Percentiles rank a stretch among this genome's conserved stretches.
phyloP scores from a whole-genome alignment of 2,888 invertebrate genomes.

The Hypolimnas misippus region DNA sequence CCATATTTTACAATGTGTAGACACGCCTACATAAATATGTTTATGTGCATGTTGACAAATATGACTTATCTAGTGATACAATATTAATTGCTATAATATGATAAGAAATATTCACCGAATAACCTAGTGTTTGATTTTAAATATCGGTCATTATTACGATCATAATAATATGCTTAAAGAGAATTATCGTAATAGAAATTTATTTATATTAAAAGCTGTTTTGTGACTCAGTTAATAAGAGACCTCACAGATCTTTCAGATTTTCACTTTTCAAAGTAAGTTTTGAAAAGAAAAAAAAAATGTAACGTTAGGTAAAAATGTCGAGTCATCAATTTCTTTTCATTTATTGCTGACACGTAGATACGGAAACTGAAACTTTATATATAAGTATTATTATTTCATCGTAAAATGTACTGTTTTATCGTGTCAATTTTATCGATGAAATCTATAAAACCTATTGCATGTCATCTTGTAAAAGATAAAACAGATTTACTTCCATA shows the following conservation, averaged over 20 bases:
- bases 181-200: not conserved
- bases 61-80: not conserved
- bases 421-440: not conserved
- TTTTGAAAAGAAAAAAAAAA: too few relatives aligned
- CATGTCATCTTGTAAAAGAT: not conserved
- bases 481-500: not conserved
- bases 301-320: too few relatives aligned
- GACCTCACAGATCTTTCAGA: too few relatives aligned
- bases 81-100: not conserved
- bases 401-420: not conserved
- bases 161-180: not conserved
- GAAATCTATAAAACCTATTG: too few relatives aligned
- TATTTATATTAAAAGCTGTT: too few relatives aligned
- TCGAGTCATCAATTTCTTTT: too few relatives aligned
- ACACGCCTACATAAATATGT: not conserved
- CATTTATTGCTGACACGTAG: too few relatives aligned
- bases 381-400: too few relatives aligned
- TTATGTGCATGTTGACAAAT: not conserved
- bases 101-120: slow-evolving; percentile 5
- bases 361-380: too few relatives aligned
- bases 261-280: too few relatives aligned
- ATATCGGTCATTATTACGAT: slow-evolving; percentile 2
- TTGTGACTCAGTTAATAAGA: too few relatives aligned
- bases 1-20: not conserved
- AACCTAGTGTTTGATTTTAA: not conserved